Evolutionary conservation across 2,797 vertebrate genomes (phyloP).

Genomic region (Chaenodraco wilsoni): DNA sequence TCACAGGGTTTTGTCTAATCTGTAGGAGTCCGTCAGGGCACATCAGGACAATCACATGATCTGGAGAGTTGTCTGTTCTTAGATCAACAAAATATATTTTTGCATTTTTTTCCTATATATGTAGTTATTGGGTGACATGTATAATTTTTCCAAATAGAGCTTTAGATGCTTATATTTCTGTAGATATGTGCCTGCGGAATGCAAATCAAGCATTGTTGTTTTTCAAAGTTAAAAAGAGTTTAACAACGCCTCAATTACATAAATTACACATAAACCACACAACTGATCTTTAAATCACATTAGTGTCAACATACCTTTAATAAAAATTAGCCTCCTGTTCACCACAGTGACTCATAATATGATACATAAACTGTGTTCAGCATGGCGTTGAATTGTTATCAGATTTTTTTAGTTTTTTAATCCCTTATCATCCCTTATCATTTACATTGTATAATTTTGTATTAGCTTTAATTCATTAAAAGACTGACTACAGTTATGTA

Average conservation of each 20-base stretch:
- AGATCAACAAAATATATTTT: neutral
- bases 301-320: neutral
- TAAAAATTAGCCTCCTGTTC: neutral
- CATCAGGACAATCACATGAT: slow-evolving; percentile 35
- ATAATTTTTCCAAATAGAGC: neutral
- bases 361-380: neutral
- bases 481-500: neutral
- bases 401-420: neutral
- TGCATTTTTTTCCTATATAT: neutral
- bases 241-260: neutral
- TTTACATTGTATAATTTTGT: neutral
- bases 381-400: neutral
- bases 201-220: neutral
- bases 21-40: slow-evolving; percentile 37
- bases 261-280: neutral
- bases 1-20: slow-evolving; percentile 52
- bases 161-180: neutral
- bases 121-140: neutral
- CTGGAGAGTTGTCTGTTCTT: slow-evolving; percentile 2
- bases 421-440: neutral
- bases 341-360: neutral
- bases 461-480: neutral
- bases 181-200: neutral
- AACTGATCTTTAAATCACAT: slow-evolving; percentile 6
- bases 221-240: neutral